Conservation (phyloP, 2,888 invertebrate genomes). For the Nowickia ferox region DNA sequence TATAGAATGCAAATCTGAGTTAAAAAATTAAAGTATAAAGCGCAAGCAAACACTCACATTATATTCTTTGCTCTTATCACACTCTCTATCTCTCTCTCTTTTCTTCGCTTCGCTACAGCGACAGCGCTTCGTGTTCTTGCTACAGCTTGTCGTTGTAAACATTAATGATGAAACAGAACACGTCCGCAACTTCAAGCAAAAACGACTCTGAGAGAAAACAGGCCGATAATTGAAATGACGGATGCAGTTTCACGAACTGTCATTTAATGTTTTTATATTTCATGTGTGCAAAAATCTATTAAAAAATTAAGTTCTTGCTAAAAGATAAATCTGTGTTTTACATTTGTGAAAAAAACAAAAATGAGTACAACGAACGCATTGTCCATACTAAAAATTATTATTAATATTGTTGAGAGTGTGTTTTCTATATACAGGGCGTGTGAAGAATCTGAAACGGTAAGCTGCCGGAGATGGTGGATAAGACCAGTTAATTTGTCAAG, state of each 20-base stretch:
- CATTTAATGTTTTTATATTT: constrained; percentile 14
- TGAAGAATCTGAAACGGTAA: constrained; percentile 5
- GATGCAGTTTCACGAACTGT: neutral
- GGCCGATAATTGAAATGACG: constrained; percentile 23
- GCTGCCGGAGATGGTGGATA: constrained; percentile 20
- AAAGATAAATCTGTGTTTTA: neutral
- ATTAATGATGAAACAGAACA: constrained; percentile 13
- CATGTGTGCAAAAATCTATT: too few relatives aligned
- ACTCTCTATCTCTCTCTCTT: too few relatives aligned
- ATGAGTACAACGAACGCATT: neutral
- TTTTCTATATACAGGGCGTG: constrained; percentile 13
- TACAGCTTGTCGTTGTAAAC: too few relatives aligned
- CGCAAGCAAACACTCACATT: too few relatives aligned
- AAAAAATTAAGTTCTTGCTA: neutral
- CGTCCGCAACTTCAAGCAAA: constrained; percentile 18
- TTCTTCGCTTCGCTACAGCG: too few relatives aligned
- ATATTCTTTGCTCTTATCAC: too few relatives aligned
- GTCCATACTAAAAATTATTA: neutral
- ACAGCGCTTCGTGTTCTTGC: too few relatives aligned
- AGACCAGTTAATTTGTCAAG: constrained; percentile 32
- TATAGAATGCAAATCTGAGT: too few relatives aligned
- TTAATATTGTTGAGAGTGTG: constrained; percentile 13
- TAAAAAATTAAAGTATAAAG: too few relatives aligned
- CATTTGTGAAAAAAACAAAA: constrained; percentile 2
- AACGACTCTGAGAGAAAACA: constrained; percentile 1